Conservation (phyloP, 2,113 vertebrate species). For the Muntiacus reevesi region DNA sequence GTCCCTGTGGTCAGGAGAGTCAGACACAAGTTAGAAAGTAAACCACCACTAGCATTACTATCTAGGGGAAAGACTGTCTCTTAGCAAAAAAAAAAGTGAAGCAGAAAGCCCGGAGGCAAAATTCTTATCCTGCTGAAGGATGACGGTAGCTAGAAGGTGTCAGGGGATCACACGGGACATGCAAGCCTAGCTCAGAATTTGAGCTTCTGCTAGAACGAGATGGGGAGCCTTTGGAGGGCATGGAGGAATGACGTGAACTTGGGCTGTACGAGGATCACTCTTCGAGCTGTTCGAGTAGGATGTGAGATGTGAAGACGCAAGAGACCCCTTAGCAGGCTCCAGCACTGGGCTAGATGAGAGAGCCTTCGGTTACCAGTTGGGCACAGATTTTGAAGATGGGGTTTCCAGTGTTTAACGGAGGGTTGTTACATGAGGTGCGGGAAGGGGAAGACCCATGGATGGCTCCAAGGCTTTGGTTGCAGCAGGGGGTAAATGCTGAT, state of each 20-base stretch:
- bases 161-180: neutral
- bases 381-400: neutral
- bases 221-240: no score
- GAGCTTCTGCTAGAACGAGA: neutral
- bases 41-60: neutral
- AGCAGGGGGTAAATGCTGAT: neutral
- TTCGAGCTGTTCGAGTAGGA: neutral
- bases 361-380: neutral
- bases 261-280: neutral
- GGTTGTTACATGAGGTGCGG: neutral
- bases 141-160: neutral
- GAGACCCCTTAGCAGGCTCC: neutral
- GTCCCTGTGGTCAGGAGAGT: neutral
- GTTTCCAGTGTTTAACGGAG: neutral
- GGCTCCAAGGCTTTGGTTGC: neutral
- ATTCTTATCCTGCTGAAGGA: neutral
- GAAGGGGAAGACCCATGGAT: neutral
- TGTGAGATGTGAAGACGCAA: neutral
- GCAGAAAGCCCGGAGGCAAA: neutral
- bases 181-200: fast-evolving
- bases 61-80: neutral
- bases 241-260: neutral
- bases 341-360: neutral
- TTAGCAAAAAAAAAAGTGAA: neutral
- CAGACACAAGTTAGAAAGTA: neutral